Percentiles rank a stretch among this genome's conserved stretches.
phyloP scores from a whole-genome alignment of 2,113 vertebrate genomes.

The Cnemophilus loriae region DNA sequence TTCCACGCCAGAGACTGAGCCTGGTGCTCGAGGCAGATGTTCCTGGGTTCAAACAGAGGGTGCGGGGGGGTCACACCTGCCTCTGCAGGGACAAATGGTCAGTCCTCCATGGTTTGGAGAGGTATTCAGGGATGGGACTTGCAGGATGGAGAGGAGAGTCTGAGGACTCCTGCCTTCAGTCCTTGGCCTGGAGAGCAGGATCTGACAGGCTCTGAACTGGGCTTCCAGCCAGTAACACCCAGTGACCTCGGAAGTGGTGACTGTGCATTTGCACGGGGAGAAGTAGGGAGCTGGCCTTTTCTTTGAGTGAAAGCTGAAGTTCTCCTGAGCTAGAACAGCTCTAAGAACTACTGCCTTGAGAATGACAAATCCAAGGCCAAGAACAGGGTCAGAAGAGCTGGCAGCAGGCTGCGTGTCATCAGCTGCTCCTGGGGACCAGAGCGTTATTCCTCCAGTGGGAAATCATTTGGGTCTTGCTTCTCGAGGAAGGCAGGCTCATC shows the following conservation, averaged over 20 bases:
- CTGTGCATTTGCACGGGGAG: background rate
- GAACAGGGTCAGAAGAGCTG: background rate
- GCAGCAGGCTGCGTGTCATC: fast-evolving
- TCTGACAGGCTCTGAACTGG: background rate
- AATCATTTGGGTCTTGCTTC: background rate
- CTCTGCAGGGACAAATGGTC: background rate
- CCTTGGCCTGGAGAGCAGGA: background rate
- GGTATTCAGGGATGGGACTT: background rate
- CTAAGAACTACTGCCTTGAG: background rate
- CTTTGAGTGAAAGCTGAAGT: background rate
- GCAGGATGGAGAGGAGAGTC: background rate
- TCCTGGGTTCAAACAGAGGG: background rate
- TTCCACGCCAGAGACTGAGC: background rate
- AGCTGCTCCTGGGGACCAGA: background rate
- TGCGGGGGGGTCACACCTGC: background rate
- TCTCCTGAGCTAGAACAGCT: background rate
- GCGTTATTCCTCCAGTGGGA: background rate
- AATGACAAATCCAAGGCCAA: background rate
- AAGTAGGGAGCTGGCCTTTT: background rate
- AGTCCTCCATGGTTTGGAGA: background rate
- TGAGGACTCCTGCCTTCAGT: background rate
- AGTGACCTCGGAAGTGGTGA: background rate
- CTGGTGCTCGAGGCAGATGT: background rate
- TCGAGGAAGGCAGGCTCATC: background rate
- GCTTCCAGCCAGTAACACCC: background rate